phyloP scores from a whole-genome alignment of 2,113 vertebrate genomes.

The Pogona vitticeps region DNA sequence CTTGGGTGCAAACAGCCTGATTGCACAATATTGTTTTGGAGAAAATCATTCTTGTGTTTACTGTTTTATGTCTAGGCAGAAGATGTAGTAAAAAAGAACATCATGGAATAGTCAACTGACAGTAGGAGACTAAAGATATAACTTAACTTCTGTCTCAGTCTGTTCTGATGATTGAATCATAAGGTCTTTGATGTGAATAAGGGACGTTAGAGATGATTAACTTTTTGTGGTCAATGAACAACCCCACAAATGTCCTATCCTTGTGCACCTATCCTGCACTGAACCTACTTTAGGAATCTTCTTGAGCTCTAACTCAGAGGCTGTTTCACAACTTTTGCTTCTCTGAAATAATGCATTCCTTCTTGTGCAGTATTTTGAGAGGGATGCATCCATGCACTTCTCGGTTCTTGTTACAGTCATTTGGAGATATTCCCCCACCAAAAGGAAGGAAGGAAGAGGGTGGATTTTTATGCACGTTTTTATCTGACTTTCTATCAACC shows the following conservation, averaged over 20 bases:
- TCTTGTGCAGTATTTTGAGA: no score
- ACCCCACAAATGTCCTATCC: not conserved
- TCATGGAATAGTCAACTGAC: not conserved
- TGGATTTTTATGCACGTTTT: not conserved
- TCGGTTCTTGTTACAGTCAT: no score
- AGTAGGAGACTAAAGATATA: no score
- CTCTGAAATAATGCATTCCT: no score
- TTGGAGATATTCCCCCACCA: no score
- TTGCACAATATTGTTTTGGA: not conserved
- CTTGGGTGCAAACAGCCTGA: not conserved
- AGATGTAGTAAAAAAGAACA: slow-evolving; percentile 20
- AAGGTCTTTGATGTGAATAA: not conserved
- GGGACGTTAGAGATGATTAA: not conserved
- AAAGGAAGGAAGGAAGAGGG: not conserved
- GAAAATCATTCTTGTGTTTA: slow-evolving; percentile 30
- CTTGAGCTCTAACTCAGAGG: not conserved
- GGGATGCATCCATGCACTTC: no score
- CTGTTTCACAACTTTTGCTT: not conserved
- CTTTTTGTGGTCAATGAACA: not conserved
- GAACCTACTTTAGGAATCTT: not conserved
- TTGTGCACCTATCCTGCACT: not conserved
- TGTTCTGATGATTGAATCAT: not conserved
- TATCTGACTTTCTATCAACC: no score
- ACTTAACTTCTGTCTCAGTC: not conserved
- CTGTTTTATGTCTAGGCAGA: not conserved